A percentile compares a stretch with the other conserved stretches of the same genome.
Conservation (phyloP, 2,113 vertebrate genomes). For the Cyanocitta stelleri region DNA sequence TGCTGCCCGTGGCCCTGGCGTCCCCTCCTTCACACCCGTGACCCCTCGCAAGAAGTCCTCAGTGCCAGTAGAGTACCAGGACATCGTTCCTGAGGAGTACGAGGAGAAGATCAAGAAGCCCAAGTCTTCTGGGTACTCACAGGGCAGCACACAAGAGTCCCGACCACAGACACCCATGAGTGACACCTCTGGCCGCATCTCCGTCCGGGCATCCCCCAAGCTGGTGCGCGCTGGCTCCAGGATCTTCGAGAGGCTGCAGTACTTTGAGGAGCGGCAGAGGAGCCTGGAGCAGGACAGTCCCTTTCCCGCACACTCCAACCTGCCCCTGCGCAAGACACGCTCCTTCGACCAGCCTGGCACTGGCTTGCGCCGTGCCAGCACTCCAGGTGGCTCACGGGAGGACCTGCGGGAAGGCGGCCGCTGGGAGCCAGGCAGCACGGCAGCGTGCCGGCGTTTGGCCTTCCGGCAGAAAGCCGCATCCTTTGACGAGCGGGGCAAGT, state of each 20-base stretch:
- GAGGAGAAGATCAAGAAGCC: slow-evolving; percentile 91
- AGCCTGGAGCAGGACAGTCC: slow-evolving; percentile 89
- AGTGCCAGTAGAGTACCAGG: slow-evolving; percentile 81
- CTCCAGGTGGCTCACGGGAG: slow-evolving; percentile 80
- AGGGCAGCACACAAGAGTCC: slow-evolving; percentile 82
- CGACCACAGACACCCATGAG: slow-evolving; percentile 86
- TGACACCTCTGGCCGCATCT: slow-evolving; percentile 83
- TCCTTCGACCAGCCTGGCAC: slow-evolving; percentile 87
- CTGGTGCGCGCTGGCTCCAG: slow-evolving; percentile 87
- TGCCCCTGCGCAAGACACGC: slow-evolving; percentile 85
- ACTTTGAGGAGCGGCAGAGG: slow-evolving; percentile 86
- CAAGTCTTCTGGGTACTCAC: slow-evolving; percentile 80
- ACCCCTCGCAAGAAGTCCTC: slow-evolving; percentile 81
- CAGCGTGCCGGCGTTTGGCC: slow-evolving; percentile 80
- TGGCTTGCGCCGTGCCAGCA: slow-evolving; percentile 64
- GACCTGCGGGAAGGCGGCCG: slow-evolving; percentile 78
- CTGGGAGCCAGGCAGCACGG: slow-evolving; percentile 65
- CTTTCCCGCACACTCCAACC: slow-evolving; percentile 79
- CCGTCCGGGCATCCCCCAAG: slow-evolving; percentile 86
- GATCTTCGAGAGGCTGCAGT: slow-evolving; percentile 90
- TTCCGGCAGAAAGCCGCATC: slow-evolving; percentile 92
- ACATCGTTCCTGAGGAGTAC: slow-evolving; percentile 83
- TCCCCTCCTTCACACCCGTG: slow-evolving; percentile 73
- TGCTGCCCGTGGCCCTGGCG: not conserved
- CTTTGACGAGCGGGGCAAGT: slow-evolving; percentile 86